Evolutionary conservation across 2,888 invertebrate genomes (phyloP).

Genomic region (Drosophila algonquin): DNA sequence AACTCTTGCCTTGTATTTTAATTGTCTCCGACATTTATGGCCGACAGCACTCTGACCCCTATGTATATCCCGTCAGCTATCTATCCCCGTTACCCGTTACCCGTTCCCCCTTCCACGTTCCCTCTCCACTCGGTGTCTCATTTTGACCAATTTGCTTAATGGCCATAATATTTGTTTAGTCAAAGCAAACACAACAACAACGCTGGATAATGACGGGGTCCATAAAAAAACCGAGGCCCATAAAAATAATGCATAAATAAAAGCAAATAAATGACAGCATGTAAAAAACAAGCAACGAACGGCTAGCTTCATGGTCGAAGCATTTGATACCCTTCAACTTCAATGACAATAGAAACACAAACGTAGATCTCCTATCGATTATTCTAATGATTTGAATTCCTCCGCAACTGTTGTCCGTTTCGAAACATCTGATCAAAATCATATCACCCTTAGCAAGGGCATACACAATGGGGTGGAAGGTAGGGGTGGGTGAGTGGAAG

Average conservation of each 20-base stretch:
- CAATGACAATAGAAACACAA: no score
- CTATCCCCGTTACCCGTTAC: neutral
- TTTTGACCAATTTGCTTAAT: constrained; percentile 73
- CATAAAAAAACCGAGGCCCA: constrained; percentile 67
- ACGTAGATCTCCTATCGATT: no score
- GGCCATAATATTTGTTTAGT: constrained; percentile 79
- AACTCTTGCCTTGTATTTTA: constrained; percentile 18
- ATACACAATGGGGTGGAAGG: constrained; percentile 13
- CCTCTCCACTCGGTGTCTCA: constrained; percentile 22
- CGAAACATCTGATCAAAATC: no score
- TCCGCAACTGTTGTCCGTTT: no score
- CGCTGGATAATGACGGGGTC: constrained; percentile 64
- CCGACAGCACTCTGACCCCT: constrained; percentile 24
- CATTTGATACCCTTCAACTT: neutral
- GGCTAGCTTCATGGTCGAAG: neutral
- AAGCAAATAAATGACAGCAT: constrained; percentile 75
- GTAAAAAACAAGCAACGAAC: constrained; percentile 46
- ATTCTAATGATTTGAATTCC: no score
- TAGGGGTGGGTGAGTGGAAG: neutral
- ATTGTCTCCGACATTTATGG: constrained; percentile 66
- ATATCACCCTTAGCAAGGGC: neutral
- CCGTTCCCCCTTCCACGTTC: neutral
- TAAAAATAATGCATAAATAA: constrained; percentile 79
- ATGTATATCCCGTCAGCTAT: neutral
- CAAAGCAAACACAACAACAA: constrained; percentile 65